A percentile compares a stretch with the other conserved stretches of the same genome.
Conservation (phyloP, 1,140 invertebrate genomes). For the Paralvinella palmiformis region DNA sequence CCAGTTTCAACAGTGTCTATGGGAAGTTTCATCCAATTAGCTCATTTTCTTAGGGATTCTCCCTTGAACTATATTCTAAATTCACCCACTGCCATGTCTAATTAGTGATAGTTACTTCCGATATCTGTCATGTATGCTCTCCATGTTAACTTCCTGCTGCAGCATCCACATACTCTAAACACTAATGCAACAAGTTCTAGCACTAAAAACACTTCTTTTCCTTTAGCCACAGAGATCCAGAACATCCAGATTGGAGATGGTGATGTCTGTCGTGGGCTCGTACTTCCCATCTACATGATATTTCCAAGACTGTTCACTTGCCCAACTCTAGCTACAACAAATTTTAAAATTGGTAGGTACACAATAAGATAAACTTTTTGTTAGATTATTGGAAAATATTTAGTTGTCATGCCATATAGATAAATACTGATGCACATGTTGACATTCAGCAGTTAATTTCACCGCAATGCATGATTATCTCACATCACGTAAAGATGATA, state of each 20-base stretch:
- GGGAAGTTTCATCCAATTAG: neutral
- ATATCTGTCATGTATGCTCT: neutral
- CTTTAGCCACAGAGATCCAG: conserved; percentile 89
- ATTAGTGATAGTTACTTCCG: neutral
- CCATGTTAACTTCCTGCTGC: neutral
- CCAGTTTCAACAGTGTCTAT: neutral
- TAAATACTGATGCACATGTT: neutral
- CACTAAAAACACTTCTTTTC: conserved; percentile 1
- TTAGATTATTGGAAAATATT: neutral
- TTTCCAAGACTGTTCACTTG: conserved; percentile 93
- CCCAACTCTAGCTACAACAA: conserved; percentile 79
- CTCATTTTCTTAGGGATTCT: neutral
- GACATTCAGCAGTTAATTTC: too few species aligned
- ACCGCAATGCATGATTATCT: neutral
- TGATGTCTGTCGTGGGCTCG: conserved; percentile 71
- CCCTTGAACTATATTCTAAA: neutral
- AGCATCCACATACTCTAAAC: neutral
- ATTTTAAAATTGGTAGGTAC: conserved; percentile 88
- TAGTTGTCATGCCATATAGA: neutral
- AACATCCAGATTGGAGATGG: conserved; percentile 96
- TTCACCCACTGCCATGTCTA: neutral
- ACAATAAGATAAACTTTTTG: neutral
- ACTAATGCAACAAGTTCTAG: neutral
- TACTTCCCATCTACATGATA: conserved; percentile 91
- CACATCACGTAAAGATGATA: neutral